These are phyloP conservation scores for Eunapius fragilis DNA, from an alignment of 37 sponge, comb jelly and placozoan genomes.

Conservation along the genomic window DNA sequence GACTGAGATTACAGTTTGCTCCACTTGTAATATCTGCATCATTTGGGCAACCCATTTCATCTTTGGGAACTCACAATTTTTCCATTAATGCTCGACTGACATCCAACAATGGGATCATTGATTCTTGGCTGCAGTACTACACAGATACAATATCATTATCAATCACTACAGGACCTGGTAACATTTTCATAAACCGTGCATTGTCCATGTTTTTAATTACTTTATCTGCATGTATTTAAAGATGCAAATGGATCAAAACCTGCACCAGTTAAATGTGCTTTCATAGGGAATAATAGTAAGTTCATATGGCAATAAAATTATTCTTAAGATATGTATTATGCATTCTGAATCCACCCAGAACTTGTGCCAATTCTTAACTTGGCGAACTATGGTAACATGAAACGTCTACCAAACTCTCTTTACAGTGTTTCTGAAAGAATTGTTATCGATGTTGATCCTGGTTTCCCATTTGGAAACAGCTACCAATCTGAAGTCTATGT, in stretches of 20 bases:
- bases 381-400: neutral
- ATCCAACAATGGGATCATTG: neutral
- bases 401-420: neutral
- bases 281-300: neutral
- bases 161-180: neutral
- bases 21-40: neutral
- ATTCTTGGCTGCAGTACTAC: neutral
- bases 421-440: neutral
- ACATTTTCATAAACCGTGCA: neutral
- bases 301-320: neutral
- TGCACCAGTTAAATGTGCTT: neutral
- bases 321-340: neutral
- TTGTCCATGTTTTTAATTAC: too few relatives aligned
- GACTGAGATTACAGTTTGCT: neutral
- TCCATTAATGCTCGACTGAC: neutral
- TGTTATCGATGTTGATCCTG: constrained; percentile 21
- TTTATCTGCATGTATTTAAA: neutral
- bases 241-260: neutral
- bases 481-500: constrained; percentile 37
- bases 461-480: constrained; percentile 35
- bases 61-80: neutral
- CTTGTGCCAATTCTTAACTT: neutral
- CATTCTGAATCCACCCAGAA: neutral
- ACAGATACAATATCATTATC: neutral
- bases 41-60: neutral